Conservation (phyloP, 2,797 vertebrate genomes). For the Tauraco hartlaubi region DNA sequence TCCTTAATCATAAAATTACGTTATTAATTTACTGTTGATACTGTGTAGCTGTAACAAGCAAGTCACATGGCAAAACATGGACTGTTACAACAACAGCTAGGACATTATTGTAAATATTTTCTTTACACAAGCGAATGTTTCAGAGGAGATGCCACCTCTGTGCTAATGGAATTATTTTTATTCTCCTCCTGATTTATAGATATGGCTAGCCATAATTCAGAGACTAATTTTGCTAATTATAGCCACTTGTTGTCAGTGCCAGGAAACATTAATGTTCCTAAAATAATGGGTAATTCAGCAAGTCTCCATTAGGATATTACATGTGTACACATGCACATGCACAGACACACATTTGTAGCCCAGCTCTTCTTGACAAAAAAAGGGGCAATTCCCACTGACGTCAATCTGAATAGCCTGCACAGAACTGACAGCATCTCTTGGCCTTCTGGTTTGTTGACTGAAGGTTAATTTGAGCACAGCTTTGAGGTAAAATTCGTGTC, state of each 20-base stretch:
- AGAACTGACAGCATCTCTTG: neutral
- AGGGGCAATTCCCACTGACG: neutral
- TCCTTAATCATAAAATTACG: neutral
- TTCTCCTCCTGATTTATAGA: neutral
- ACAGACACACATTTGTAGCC: neutral
- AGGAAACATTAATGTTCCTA: neutral
- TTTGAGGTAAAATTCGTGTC: neutral
- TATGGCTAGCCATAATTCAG: neutral
- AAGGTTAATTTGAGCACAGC: neutral
- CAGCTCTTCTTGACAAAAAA: neutral
- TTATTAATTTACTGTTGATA: neutral
- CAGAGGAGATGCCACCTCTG: conserved; percentile 4
- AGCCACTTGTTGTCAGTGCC: neutral
- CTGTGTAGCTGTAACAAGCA: neutral
- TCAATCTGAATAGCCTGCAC: neutral
- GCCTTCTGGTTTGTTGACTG: neutral
- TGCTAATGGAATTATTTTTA: conserved; percentile 4
- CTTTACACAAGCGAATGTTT: neutral
- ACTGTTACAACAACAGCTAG: neutral
- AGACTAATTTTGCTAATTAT: conserved; percentile 8
- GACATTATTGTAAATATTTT: neutral
- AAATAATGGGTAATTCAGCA: neutral
- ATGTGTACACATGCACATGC: neutral
- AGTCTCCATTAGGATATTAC: neutral
- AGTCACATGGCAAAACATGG: neutral